A percentile compares a stretch with the other conserved stretches of the same genome.
Conservation (phyloP, 2,113 vertebrate genomes). For the Ptychochromis oligacanthus region DNA sequence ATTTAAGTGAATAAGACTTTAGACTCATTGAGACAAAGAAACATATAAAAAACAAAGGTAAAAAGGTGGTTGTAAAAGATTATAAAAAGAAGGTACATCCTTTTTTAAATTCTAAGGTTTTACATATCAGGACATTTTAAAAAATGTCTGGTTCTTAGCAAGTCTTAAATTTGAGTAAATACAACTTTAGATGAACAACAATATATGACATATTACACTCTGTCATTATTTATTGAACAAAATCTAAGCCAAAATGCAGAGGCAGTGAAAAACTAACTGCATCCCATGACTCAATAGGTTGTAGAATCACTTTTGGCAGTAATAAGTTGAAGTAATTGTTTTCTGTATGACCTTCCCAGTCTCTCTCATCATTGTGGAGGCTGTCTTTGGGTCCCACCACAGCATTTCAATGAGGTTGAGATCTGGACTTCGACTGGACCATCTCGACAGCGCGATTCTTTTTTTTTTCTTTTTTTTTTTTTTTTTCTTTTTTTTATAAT, state of each 20-base stretch:
- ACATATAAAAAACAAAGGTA: too few relatives aligned
- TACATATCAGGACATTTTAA: not conserved
- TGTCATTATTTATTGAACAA: not conserved
- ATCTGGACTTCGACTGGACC: not conserved
- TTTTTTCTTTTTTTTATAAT: too few relatives aligned
- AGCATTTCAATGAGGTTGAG: not conserved
- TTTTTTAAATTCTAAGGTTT: not conserved
- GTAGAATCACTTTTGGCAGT: not conserved
- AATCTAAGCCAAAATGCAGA: not conserved
- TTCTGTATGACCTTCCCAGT: not conserved
- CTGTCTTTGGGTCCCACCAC: too few relatives aligned
- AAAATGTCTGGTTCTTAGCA: not conserved
- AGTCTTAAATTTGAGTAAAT: not conserved
- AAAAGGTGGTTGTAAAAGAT: too few relatives aligned
- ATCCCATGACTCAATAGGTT: not conserved
- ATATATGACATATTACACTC: not conserved
- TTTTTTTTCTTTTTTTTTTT: too few relatives aligned
- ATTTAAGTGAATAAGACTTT: not conserved
- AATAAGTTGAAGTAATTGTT: not conserved
- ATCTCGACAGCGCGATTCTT: not conserved
- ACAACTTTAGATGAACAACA: not conserved
- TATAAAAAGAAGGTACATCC: not conserved
- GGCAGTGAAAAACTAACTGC: not conserved
- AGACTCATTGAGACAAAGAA: not conserved
- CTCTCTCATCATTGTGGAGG: too few relatives aligned